Evolutionary conservation across 2,888 invertebrate species (phyloP).

Genomic region (Cryptus viduatorius): DNA sequence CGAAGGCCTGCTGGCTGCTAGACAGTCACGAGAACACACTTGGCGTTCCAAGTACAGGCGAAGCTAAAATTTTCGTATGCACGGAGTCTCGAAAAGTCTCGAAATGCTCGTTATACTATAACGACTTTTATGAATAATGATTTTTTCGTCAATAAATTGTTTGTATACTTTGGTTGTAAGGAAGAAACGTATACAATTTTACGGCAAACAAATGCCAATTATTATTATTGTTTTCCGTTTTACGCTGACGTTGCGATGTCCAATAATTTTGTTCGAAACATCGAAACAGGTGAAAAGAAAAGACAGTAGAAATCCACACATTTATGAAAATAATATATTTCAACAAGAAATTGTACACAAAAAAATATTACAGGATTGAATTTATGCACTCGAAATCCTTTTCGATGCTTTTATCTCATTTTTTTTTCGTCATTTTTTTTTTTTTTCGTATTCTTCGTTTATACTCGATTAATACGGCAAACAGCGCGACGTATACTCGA

Average conservation of each 20-base stretch:
- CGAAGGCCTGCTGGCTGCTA: constrained; percentile 44
- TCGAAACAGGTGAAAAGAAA: not conserved
- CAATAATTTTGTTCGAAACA: not conserved
- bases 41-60: constrained; percentile 49
- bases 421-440: constrained; percentile 48
- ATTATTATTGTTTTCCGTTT: not conserved
- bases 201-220: not conserved
- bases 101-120: not conserved
- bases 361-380: constrained; percentile 74
- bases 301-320: not conserved
- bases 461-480: constrained; percentile 58
- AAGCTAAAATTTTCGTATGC: constrained; percentile 30
- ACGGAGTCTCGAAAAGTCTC: too few species aligned
- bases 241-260: too few species aligned
- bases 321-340: constrained; percentile 75
- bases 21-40: constrained; percentile 54
- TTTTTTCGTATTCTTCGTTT: constrained; percentile 34
- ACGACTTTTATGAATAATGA: not conserved
- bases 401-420: constrained; percentile 62
- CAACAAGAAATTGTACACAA: constrained; percentile 74
- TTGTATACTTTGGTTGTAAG: too few species aligned
- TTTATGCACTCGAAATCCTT: constrained; percentile 68
- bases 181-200: too few species aligned
- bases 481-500: constrained; percentile 54
- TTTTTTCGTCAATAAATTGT: not conserved